Evolutionary conservation across 2,797 vertebrate species (phyloP), one percentile per base, ranked within the genome.

Genomic region (Rhinoraja longicauda): DNA sequence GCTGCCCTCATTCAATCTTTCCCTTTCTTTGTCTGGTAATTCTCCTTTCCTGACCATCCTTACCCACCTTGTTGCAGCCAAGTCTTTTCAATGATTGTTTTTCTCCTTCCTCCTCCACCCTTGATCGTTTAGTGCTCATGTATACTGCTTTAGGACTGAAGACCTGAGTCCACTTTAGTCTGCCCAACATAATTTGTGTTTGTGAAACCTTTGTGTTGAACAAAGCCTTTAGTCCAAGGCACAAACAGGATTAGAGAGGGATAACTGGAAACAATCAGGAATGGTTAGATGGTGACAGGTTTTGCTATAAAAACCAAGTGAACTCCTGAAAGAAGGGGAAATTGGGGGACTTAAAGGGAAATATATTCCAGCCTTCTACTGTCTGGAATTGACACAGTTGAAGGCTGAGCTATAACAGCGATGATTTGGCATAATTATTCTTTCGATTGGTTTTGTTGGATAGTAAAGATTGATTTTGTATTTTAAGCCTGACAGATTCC

Each of bases 381-480:
- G 84, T 13, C n/a, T 88, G 82, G 82, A 19, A 32, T 17, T 64
- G 12, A n/a, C n/a, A 32, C 12, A 19, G 82, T 64, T 86, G 32
- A 86, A n/a, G 26, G 5, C 29, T 62, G 84, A 67, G 19, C 32
- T 67, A 88, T 5, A 64, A n/a, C 84, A 88, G 32, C 67, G 84
- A 88, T 36, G 62, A 67, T 62, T 36, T 36, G 17, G 4, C 62
- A 67, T n/a, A 67, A 88, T 88, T 8, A 88, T 32, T 64, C 13
- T 64, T 36, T 67, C 17, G 15, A 32, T 67, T 67, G 7, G 17
- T 88, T 67, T 62, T 36, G 26, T 67, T 17, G 3, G 17, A 88
- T 64, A 32, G 59, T 36, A 88, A 88, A 88, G 7, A 88, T 88
- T 67, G n/a, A 88, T 88, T 67, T 88, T 36, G n/a, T 21, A 36